These are phyloP conservation scores for Pangasius mekongensis DNA, from an alignment of 2,797 vertebrate genomes.

Conservation along the genomic window DNA sequence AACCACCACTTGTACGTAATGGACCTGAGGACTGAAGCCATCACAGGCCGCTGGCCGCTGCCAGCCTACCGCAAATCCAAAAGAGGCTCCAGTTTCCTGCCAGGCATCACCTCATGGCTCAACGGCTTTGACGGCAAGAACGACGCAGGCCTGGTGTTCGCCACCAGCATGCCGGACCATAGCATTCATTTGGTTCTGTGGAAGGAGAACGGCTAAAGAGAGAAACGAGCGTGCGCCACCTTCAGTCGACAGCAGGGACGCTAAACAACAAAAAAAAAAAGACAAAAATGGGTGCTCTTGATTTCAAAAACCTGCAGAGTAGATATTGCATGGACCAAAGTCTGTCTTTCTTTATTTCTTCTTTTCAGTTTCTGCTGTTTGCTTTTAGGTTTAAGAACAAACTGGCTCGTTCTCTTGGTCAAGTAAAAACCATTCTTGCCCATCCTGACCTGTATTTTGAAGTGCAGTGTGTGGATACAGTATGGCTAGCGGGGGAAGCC, in stretches of 20 bases:
- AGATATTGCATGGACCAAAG: conserved; percentile 91
- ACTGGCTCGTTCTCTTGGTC: conserved; percentile 19
- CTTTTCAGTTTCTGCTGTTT: conserved; percentile 50
- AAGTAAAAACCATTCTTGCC: conserved; percentile 28
- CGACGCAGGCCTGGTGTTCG: conserved; percentile 94
- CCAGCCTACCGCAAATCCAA: conserved; percentile 98
- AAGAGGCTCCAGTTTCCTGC: conserved; percentile 95
- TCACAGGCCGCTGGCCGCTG: conserved; percentile 94
- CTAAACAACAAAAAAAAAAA: neutral
- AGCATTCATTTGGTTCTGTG: conserved; percentile 99
- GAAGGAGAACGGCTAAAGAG: conserved; percentile 90
- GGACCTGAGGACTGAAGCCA: conserved; percentile 94
- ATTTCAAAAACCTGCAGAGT: conserved; percentile 62
- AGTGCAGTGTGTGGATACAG: neutral
- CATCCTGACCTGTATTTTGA: conserved; percentile 5
- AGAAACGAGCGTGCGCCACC: neutral
- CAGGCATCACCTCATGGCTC: conserved; percentile 93
- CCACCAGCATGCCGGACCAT: conserved; percentile 99
- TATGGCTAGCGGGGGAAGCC: neutral
- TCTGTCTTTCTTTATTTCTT: conserved; percentile 61
- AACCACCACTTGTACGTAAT: conserved; percentile 95
- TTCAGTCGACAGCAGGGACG: conserved; percentile 35
- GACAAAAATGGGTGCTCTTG: conserved; percentile 60
- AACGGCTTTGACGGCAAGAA: conserved; percentile 92
- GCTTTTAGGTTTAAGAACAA: conserved; percentile 46